These are phyloP conservation scores for Capitulum mitella DNA, from an alignment of 2,888 invertebrate genomes.

Conservation along the genomic window DNA sequence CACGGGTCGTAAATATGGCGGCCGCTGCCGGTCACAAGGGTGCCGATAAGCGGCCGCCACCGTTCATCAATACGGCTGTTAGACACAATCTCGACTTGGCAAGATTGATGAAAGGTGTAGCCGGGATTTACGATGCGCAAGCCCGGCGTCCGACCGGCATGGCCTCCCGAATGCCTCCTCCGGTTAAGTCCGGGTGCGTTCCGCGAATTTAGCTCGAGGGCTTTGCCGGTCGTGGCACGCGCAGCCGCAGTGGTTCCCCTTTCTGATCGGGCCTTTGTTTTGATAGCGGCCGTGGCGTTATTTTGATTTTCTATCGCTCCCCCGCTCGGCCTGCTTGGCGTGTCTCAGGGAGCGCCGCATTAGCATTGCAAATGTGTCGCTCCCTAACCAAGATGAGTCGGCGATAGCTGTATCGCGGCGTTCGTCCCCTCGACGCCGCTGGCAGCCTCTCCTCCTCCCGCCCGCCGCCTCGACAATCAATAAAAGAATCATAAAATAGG, in stretches of 20 bases:
- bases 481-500: constrained; percentile 20
- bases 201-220: too few relatives aligned
- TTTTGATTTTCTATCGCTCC: constrained; percentile 21
- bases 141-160: background rate
- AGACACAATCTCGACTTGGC: constrained; percentile 9
- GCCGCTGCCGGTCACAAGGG: background rate
- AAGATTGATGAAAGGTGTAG: background rate
- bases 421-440: background rate
- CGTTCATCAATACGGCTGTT: background rate
- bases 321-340: background rate
- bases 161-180: too few relatives aligned
- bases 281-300: constrained; percentile 11
- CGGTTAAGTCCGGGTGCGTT: too few relatives aligned
- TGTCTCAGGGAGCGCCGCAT: background rate
- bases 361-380: constrained; percentile 13
- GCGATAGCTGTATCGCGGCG: constrained; percentile 20
- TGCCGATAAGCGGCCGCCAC: background rate
- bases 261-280: constrained; percentile 10
- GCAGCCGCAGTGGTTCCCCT: background rate
- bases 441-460: background rate
- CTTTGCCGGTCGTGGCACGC: too few relatives aligned
- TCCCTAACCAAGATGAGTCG: constrained; percentile 21
- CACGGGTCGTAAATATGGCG: constrained; percentile 4
- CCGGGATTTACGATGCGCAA: background rate
- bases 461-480: background rate